These are phyloP conservation scores for Tamias sibiricus DNA, from an alignment of 2,113 vertebrate genomes.

Conservation along the genomic window DNA sequence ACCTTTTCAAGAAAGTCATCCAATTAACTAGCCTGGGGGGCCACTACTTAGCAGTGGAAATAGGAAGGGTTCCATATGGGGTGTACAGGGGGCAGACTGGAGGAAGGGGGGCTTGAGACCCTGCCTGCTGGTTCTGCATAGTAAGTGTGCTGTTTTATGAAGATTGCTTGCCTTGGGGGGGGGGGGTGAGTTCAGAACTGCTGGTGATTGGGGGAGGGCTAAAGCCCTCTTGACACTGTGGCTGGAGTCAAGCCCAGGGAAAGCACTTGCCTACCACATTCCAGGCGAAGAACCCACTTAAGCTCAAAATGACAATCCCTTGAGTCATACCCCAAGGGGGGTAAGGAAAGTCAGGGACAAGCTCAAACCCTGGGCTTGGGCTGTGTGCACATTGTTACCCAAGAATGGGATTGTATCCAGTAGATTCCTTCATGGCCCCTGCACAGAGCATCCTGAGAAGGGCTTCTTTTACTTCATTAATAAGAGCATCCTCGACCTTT, in stretches of 20 bases:
- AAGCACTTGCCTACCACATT: not conserved
- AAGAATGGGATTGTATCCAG: not conserved
- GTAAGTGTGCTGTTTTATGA: slow-evolving; percentile 1
- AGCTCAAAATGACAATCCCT: not conserved
- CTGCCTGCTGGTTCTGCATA: not conserved
- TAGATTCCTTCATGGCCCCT: not conserved
- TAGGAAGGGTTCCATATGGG: not conserved
- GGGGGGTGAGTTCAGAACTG: not conserved
- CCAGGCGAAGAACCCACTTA: not conserved
- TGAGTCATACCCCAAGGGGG: not conserved
- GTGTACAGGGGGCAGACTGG: not conserved
- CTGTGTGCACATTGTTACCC: not conserved
- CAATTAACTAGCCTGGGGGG: slow-evolving; percentile 53
- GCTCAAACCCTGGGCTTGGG: not conserved
- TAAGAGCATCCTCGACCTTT: not conserved
- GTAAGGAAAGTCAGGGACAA: not conserved
- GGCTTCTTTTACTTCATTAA: not conserved
- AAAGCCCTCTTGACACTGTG: not conserved
- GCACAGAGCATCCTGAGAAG: not conserved
- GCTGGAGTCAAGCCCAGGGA: not conserved
- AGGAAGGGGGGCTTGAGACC: not conserved
- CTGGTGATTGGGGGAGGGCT: not conserved
- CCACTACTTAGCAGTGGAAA: not conserved
- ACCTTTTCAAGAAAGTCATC: slow-evolving; percentile 64
- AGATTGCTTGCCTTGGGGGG: not conserved